phyloP scores from a whole-genome alignment of 2,797 vertebrate genomes.

The Ctenopoma kingsleyae region DNA sequence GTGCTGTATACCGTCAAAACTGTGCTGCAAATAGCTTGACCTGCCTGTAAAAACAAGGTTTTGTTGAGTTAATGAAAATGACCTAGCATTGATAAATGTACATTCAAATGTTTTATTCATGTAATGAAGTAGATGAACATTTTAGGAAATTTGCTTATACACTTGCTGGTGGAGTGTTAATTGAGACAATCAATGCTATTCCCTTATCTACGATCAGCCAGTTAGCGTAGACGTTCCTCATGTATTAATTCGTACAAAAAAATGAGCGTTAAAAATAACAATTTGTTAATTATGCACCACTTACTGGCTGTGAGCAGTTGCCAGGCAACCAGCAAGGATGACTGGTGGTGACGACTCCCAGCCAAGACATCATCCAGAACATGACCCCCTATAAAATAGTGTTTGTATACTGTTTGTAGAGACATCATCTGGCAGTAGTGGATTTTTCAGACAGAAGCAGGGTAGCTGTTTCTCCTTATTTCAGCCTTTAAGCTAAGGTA shows the following conservation, averaged over 20 bases:
- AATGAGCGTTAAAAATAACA: no score
- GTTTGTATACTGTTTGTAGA: no score
- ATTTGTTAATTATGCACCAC: no score
- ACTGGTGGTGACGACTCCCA: background rate
- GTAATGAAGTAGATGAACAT: background rate
- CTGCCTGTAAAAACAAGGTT: background rate
- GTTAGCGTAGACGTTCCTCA: no score
- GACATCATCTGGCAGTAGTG: no score
- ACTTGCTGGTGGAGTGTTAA: no score
- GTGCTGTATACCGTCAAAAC: background rate
- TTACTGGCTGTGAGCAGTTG: background rate
- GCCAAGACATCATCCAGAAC: background rate
- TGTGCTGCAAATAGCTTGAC: background rate
- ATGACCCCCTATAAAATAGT: background rate
- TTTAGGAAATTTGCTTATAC: no score
- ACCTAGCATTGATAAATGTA: background rate
- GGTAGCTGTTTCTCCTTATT: no score
- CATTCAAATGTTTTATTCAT: background rate
- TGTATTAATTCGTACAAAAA: no score
- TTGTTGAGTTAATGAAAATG: background rate
- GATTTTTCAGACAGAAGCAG: background rate
- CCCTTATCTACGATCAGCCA: background rate
- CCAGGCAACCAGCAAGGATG: background rate
- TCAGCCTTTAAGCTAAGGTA: background rate
- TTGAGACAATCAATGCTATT: background rate